phyloP scores from a whole-genome alignment of 2,113 vertebrate genomes.

The Mugil cephalus region DNA sequence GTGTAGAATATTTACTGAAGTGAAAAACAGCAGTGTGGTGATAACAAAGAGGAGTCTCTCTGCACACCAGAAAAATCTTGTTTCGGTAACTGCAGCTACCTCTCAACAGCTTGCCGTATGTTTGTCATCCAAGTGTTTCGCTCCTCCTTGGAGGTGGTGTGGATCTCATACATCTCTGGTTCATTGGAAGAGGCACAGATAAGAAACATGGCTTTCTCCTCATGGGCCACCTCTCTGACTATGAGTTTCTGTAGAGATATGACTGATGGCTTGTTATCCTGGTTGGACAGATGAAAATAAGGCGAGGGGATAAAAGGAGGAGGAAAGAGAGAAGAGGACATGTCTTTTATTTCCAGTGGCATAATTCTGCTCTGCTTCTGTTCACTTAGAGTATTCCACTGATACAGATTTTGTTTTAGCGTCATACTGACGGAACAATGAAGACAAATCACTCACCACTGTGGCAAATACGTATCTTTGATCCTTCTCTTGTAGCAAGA shows the following conservation, averaged over 20 bases:
- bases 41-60: background rate
- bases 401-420: background rate
- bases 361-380: background rate
- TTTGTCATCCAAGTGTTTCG: slow-evolving; percentile 93
- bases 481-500: slow-evolving; percentile 97
- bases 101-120: slow-evolving; percentile 93
- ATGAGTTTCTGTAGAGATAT: slow-evolving; percentile 96
- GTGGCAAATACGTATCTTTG: slow-evolving; percentile 93
- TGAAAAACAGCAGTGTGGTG: background rate
- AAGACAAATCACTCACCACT: slow-evolving; percentile 85
- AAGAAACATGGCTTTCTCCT: slow-evolving; percentile 97
- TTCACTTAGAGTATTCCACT: background rate
- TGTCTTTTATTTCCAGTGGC: background rate
- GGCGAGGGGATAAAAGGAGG: background rate
- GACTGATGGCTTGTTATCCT: slow-evolving; percentile 95
- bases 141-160: slow-evolving; percentile 94
- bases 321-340: background rate
- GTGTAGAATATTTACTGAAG: no score
- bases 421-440: background rate
- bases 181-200: slow-evolving; percentile 94
- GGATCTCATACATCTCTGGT: slow-evolving; percentile 98
- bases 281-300: background rate
- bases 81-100: slow-evolving; percentile 76
- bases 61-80: no score
- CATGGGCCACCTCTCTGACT: slow-evolving; percentile 95